These are phyloP conservation scores for Brachirus orientalis DNA, from an alignment of 2,113 vertebrate species.

Conservation along the genomic window DNA sequence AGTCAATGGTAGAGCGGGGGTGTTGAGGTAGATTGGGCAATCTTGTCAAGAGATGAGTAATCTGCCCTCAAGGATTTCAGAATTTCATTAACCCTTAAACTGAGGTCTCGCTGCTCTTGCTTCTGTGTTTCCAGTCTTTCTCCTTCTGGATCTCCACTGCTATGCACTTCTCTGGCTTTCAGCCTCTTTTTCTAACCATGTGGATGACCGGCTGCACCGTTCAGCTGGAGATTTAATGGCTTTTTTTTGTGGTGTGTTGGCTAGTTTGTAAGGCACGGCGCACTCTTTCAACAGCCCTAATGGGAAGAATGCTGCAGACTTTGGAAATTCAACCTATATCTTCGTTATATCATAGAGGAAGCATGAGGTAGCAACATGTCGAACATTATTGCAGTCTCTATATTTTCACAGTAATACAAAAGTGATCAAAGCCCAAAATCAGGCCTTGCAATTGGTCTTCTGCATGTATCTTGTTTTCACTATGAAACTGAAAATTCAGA, in stretches of 20 bases:
- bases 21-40: conserved; percentile 19
- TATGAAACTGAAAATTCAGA: too few species aligned
- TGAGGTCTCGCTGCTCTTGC: conserved; percentile 5
- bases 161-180: conserved; percentile 10
- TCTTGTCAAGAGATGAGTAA: conserved; percentile 47
- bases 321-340: not conserved
- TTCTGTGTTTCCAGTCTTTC: not conserved
- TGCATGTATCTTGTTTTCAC: too few species aligned
- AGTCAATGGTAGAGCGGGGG: conserved; percentile 37
- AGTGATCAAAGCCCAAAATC: too few species aligned
- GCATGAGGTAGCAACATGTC: too few species aligned
- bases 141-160: conserved; percentile 2
- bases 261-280: not conserved
- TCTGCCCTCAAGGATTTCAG: conserved; percentile 37
- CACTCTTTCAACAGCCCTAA: not conserved
- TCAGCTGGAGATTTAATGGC: conserved; percentile 57
- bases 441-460: too few species aligned
- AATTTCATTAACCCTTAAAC: conserved; percentile 50
- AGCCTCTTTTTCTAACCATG: conserved; percentile 19
- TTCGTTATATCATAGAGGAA: too few species aligned
- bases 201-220: conserved; percentile 43
- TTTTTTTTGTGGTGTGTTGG: conserved; percentile 21
- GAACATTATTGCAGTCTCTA: too few species aligned
- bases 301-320: not conserved
- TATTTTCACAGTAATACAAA: too few species aligned